phyloP scores from a whole-genome alignment of 2,797 vertebrate species.

The Tachyglossus aculeatus region DNA sequence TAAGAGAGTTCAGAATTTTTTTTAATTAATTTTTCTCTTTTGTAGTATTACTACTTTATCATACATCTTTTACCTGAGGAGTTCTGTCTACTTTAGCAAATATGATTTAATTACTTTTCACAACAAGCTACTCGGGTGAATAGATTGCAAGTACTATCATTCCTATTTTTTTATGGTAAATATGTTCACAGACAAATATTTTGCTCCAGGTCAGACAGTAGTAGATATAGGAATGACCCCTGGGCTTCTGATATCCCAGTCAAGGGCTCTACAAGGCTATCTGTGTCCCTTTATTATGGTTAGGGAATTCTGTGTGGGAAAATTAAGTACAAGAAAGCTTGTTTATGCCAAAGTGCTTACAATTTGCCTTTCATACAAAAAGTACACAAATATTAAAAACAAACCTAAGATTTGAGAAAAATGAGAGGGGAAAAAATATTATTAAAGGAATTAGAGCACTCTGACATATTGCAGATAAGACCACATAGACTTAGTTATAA shows the following conservation, averaged over 20 bases:
- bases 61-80: not conserved
- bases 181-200: too few species aligned
- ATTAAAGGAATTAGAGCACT: not conserved
- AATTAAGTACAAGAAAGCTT: conserved; percentile 6
- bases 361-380: conserved; percentile 10
- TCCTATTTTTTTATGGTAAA: not conserved
- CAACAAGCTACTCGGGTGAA: too few species aligned
- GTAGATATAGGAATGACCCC: conserved; percentile 8
- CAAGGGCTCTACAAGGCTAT: not conserved
- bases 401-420: not conserved
- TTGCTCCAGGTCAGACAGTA: not conserved
- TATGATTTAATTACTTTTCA: too few species aligned
- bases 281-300: not conserved
- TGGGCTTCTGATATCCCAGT: conserved; percentile 1
- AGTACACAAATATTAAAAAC: not conserved
- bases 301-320: not conserved
- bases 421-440: not conserved
- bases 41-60: not conserved
- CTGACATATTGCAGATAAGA: not conserved
- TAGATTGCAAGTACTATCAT: not conserved
- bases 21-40: not conserved
- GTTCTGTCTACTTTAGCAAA: not conserved
- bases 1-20: not conserved
- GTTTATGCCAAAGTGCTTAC: conserved; percentile 9
- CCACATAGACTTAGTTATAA: conserved; percentile 8